Conservation (phyloP, 2,113 vertebrate genomes). For the Origma solitaria region DNA sequence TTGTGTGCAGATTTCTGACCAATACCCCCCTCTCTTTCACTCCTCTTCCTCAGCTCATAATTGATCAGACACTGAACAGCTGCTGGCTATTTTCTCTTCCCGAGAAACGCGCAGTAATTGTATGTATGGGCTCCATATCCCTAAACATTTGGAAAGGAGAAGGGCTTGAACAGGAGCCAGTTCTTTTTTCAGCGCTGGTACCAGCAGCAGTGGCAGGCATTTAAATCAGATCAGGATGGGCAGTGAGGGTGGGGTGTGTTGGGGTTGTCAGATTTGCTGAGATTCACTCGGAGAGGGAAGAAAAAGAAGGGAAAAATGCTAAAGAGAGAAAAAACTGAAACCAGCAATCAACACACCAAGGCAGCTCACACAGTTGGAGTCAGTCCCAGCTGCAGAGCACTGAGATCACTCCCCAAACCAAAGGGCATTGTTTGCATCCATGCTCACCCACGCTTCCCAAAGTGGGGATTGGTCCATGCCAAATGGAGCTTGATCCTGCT, state of each 20-base stretch:
- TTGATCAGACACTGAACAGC: constrained; percentile 59
- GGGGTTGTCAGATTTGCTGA: neutral
- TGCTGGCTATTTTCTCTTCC: constrained; percentile 64
- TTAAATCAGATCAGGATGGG: neutral
- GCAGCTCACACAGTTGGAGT: neutral
- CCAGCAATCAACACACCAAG: neutral
- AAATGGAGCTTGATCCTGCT: fast-evolving
- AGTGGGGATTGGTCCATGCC: neutral
- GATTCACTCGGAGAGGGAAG: neutral
- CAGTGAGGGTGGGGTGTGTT: neutral
- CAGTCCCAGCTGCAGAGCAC: neutral
- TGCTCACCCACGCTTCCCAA: neutral
- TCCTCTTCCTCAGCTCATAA: constrained; percentile 44
- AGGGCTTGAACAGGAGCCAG: constrained; percentile 51
- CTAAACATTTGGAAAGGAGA: constrained; percentile 57
- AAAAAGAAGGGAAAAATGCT: neutral
- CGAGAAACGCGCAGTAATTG: constrained; percentile 46
- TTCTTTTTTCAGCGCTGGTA: constrained; percentile 51
- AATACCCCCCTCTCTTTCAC: neutral
- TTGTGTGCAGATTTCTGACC: constrained; percentile 24
- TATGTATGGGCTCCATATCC: constrained; percentile 55
- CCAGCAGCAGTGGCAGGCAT: constrained; percentile 29
- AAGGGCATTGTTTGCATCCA: neutral
- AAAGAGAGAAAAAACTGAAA: neutral
- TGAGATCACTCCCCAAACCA: neutral